A percentile compares a stretch with the other conserved stretches of the same genome.
These are phyloP conservation scores for Spilogale gracilis DNA, from an alignment of 2,113 vertebrate genomes.

Conservation along the genomic window DNA sequence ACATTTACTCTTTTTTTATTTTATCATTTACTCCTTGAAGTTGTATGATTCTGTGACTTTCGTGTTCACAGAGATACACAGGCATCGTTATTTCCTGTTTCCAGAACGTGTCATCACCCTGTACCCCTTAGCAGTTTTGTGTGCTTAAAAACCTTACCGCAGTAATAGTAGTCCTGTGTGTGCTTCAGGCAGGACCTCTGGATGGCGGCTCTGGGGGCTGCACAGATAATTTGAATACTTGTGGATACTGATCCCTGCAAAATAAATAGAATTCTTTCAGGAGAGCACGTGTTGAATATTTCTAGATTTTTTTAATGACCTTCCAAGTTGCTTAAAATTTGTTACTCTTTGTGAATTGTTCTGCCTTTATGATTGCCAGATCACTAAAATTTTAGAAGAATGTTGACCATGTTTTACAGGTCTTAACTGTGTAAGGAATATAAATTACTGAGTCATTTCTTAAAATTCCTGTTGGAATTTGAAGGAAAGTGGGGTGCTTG, in stretches of 20 bases:
- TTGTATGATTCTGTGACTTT: background rate
- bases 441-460: background rate
- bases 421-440: background rate
- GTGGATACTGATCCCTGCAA: background rate
- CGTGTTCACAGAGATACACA: background rate
- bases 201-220: background rate
- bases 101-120: background rate
- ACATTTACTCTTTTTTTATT: background rate
- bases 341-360: background rate
- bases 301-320: background rate
- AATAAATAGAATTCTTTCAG: background rate
- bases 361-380: background rate
- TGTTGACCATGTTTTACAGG: background rate
- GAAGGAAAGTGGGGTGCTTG: background rate
- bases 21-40: background rate
- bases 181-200: background rate
- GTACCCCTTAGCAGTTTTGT: background rate
- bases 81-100: background rate
- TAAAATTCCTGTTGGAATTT: background rate
- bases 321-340: slow-evolving; percentile 2
- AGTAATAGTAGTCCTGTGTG: background rate
- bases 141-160: background rate
- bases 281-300: background rate
- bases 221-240: background rate
- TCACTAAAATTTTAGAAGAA: background rate